Evolutionary conservation across 2,113 vertebrate species (phyloP), one percentile per base, ranked within the genome.

Genomic region (Urocolius indicus): DNA sequence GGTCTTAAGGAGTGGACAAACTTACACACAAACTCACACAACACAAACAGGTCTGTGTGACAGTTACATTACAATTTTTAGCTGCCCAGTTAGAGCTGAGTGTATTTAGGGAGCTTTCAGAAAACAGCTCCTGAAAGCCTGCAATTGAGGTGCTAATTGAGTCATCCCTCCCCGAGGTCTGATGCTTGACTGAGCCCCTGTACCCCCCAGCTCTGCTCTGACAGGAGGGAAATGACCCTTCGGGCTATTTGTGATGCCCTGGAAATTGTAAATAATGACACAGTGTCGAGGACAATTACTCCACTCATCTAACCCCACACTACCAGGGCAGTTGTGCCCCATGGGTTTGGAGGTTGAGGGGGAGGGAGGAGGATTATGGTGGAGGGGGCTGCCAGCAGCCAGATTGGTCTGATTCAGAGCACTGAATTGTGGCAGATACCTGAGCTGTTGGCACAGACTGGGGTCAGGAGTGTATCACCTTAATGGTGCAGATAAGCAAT

Each of bases 191-290:
- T 73, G 65, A 94, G 68, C 75, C 51, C 43, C 48, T 77, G 74
- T 30, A 65, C n/a, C 57, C 59, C n/a, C 20, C 10, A 54, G 3
- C 73, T 38, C 69, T 24, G 2, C 87, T 81, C 76, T 96, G 97
- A 97, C 32, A 93, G 87, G 88, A 94, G 71, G 93, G 69, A 94
- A 94, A 90, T 96, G 95, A 95, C 97, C 96, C 24, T 78, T 61
- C 95, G 84, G 90, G 92, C 94, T 94, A 16, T 94, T 95, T 96
- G 87, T 68, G 73, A 76, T 97, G 95, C 86, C 93, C 89, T 97
- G 86, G 91, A 97, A 97, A 97, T 97, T 85, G 91, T 73, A 87
- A 88, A 77, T 98, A 98, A 98, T 97, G 88, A 94, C 94, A 92
- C 4, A 68, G 71, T 95, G 94, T 80, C 68, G 83, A 57, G 87